These are phyloP conservation scores for Lagopus muta DNA, from an alignment of 2,113 vertebrate genomes.

Conservation along the genomic window DNA sequence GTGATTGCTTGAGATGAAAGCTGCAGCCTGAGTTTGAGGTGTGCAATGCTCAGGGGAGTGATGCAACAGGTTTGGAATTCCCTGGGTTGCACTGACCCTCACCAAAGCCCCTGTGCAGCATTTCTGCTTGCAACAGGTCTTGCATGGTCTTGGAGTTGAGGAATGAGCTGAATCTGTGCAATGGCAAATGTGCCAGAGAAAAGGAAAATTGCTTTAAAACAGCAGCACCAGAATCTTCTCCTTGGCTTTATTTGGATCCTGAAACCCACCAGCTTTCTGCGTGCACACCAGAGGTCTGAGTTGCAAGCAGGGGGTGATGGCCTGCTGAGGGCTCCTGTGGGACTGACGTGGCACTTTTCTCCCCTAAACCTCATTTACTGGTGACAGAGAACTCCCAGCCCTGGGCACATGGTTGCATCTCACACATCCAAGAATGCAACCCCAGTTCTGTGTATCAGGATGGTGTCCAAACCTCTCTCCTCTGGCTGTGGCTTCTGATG, in stretches of 20 bases:
- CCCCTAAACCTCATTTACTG: not conserved
- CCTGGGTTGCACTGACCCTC: not conserved
- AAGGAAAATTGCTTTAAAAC: not conserved
- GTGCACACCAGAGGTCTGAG: not conserved
- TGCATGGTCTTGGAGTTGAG: accelerated
- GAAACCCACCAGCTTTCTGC: not conserved
- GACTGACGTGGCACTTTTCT: not conserved
- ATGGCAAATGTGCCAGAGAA: not conserved
- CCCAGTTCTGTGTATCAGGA: not conserved
- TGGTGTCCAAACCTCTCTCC: not conserved
- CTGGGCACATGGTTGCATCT: not conserved
- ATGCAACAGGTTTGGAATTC: not conserved
- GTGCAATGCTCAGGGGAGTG: accelerated
- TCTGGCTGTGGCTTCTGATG: accelerated
- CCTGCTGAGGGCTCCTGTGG: not conserved
- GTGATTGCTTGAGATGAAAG: not conserved
- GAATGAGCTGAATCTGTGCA: accelerated
- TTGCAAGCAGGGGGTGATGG: not conserved
- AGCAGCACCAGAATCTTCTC: not conserved
- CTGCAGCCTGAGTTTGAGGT: not conserved
- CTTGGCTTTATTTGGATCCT: not conserved
- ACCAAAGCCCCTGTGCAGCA: not conserved
- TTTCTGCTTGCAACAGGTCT: not conserved
- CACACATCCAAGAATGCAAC: accelerated
- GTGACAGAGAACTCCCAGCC: accelerated